Base-by-base conservation (phyloP, 2,888 invertebrate genomes). In the Rhabditoides inermis region DNA sequence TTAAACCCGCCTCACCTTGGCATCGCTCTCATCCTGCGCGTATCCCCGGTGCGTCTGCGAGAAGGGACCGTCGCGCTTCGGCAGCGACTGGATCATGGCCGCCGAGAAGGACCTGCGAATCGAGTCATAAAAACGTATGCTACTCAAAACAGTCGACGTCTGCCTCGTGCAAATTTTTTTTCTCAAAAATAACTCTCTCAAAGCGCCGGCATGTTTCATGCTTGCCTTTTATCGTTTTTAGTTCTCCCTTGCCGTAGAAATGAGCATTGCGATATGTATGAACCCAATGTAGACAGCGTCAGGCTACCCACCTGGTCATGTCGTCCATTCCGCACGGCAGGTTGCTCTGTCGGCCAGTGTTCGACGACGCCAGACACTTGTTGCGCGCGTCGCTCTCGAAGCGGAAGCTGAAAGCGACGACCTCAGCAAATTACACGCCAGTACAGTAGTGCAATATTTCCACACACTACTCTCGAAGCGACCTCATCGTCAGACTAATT, bases 21-120 rank as follows among this genome's bases (percentile, higher is more conserved):
- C n/a, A n/a, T n/a, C n/a, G n/a, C n/a, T n/a, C n/a, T n/a, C n/a
- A n/a, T n/a, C n/a, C n/a, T n/a, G n/a, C n/a, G n/a, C n/a, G n/a
- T n/a, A 66, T 1, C 56, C 40, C 25, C 58, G 45, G n/a, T 56
- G 56, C 30, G 50, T 51, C 45, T 65, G 61, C 1, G 69, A 63
- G 50, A 71, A 71, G 1, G 67, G 70, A 1, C 71, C 71, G 37
- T 71, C 70, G 30, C 56, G 53, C 36, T 56, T 62, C 10, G 55
- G 55, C 26, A 59, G 56, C n/a, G 47, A 49, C 45, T 55, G 52
- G 35, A 66, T 45, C 7, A 64, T 45, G 28, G 53, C 57, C 2
- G 58, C 52, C 1, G 60, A 56, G 35, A 60, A 36, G 2, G 62
- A 62, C 32, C 56, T 56, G 25, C 41, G 22, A 51, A 60, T 54